These are phyloP conservation scores for crab-eating macaque (Macaca fascicularis) DNA, from an alignment of 2,113 vertebrate species.

Conservation along the genomic window DNA sequence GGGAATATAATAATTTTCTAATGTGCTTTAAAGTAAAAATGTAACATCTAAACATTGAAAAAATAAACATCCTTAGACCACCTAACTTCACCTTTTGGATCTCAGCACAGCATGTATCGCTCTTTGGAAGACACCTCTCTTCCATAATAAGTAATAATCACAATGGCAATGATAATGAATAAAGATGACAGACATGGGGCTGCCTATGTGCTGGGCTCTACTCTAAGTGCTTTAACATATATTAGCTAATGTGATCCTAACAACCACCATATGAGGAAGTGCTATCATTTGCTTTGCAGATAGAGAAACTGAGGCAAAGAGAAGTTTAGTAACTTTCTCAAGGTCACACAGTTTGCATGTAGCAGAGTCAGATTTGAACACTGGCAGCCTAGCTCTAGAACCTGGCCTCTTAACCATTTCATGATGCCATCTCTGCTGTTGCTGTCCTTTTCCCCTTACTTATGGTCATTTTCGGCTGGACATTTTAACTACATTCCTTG, in stretches of 20 bases:
- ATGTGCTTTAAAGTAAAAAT: background rate
- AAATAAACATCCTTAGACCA: background rate
- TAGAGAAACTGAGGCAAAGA: background rate
- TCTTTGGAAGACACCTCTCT: background rate
- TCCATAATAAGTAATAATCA: background rate
- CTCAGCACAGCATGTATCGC: background rate
- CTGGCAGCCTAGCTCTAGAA: background rate
- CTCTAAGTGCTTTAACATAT: background rate
- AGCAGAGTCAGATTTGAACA: background rate
- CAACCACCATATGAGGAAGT: background rate
- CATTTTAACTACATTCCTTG: background rate
- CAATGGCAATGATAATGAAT: background rate
- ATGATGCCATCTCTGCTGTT: rapidly evolving
- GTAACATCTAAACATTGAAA: background rate
- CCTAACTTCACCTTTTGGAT: background rate
- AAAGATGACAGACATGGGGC: background rate
- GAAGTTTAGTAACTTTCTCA: background rate
- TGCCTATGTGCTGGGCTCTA: rapidly evolving
- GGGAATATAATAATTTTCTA: background rate
- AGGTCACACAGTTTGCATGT: background rate
- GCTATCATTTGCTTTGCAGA: background rate
- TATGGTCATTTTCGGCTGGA: background rate
- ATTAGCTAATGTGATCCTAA: background rate
- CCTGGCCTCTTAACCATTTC: background rate
- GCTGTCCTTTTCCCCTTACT: background rate